Evolutionary conservation across 1,140 invertebrate species (phyloP).

Genomic region (Cepaea nemoralis): DNA sequence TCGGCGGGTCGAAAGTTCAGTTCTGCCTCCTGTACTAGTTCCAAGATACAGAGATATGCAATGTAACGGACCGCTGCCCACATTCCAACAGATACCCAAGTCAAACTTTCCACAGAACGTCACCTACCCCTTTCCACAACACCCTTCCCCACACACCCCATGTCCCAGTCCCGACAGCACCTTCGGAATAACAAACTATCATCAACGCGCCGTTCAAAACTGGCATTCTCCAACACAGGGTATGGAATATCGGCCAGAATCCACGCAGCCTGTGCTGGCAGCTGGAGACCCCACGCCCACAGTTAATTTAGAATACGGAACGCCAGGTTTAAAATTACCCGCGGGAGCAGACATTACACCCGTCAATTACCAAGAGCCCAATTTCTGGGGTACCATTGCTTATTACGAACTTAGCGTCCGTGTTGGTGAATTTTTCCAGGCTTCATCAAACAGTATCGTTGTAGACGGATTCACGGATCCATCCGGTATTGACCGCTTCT

Average conservation of each 20-base stretch:
- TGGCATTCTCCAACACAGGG: no score
- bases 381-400: constrained; percentile 94
- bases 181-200: no score
- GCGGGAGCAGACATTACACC: constrained; percentile 24
- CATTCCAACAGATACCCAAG: constrained; percentile 86
- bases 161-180: constrained; percentile 75
- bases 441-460: constrained; percentile 89
- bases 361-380: constrained; percentile 83
- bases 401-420: constrained; percentile 96
- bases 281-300: background rate
- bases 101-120: constrained; percentile 95
- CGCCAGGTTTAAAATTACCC: background rate
- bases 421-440: constrained; percentile 95
- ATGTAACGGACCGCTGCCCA: constrained; percentile 79
- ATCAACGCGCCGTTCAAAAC: no score
- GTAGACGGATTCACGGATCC: constrained; percentile 98
- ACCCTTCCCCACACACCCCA: constrained; percentile 60
- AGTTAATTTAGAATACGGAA: background rate
- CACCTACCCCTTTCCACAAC: constrained; percentile 76
- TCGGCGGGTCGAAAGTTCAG: constrained; percentile 79
- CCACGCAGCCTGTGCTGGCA: background rate
- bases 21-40: constrained; percentile 95
- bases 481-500: constrained; percentile 88
- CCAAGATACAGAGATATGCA: constrained; percentile 95
- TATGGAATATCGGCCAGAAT: background rate